Conservation (phyloP, 1,140 invertebrate genomes). For the Drosophila repletoides region DNA sequence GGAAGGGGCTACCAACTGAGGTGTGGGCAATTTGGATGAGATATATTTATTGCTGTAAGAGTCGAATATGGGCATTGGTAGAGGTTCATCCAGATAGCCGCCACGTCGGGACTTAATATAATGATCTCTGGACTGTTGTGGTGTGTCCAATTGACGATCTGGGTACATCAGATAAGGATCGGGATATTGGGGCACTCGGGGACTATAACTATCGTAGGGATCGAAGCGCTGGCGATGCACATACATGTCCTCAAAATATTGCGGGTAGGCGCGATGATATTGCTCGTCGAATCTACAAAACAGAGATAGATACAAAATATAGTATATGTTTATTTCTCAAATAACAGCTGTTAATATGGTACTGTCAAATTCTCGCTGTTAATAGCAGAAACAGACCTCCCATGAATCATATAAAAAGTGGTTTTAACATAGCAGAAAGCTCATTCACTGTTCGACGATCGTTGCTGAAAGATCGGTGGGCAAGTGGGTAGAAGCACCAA, state of each 20-base stretch:
- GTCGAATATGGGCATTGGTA: constrained; percentile 32
- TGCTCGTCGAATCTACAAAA: constrained; percentile 73
- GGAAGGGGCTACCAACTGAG: constrained; percentile 23
- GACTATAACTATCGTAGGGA: constrained; percentile 80
- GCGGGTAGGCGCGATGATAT: constrained; percentile 72
- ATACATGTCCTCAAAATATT: constrained; percentile 77
- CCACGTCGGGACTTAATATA: constrained; percentile 56
- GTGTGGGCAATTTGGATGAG: constrained; percentile 47
- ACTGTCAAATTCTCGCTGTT: no score
- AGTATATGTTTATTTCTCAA: no score
- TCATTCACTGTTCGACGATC: no score
- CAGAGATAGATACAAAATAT: no score
- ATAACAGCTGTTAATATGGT: no score
- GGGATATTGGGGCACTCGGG: constrained; percentile 69
- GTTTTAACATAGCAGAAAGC: no score
- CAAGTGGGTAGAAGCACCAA: no score
- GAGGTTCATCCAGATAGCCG: constrained; percentile 48
- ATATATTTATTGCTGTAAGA: constrained; percentile 53
- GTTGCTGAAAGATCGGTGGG: no score
- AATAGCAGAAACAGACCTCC: no score
- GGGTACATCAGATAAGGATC: constrained; percentile 78
- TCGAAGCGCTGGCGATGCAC: constrained; percentile 70
- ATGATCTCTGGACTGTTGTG: constrained; percentile 53
- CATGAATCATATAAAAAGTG: no score
- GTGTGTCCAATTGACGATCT: constrained; percentile 72